Conservation (phyloP, 2,113 vertebrate species). For the Trichomycterus rosablanca region DNA sequence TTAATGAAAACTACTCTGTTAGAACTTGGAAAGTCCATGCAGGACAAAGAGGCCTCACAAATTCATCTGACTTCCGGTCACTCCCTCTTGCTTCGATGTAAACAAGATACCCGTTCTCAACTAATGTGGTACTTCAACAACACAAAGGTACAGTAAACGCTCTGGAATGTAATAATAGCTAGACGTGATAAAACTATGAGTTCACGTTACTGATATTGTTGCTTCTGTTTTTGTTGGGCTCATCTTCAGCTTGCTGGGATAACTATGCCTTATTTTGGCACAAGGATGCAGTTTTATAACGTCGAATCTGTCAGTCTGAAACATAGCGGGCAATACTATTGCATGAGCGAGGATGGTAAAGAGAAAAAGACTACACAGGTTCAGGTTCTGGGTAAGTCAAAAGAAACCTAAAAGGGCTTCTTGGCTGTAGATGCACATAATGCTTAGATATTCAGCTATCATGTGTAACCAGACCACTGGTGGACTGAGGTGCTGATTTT, state of each 20-base stretch:
- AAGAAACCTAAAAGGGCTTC: background rate
- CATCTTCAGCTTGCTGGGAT: conserved; percentile 48
- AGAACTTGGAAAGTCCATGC: too few species aligned
- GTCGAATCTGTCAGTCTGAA: conserved; percentile 43
- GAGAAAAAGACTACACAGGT: conserved; percentile 66
- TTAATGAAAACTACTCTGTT: too few species aligned
- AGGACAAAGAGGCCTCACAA: conserved; percentile 31
- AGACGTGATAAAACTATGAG: too few species aligned
- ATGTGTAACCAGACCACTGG: too few species aligned
- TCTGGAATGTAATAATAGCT: background rate
- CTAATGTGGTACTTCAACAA: conserved; percentile 29
- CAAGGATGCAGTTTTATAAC: conserved; percentile 14
- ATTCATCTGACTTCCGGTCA: conserved; percentile 48
- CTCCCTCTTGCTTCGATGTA: conserved; percentile 58
- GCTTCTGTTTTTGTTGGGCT: background rate
- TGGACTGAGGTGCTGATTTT: conserved; percentile 9
- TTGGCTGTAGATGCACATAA: background rate
- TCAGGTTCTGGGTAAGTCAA: conserved; percentile 70
- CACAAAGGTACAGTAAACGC: conserved; percentile 15
- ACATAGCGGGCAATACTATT: conserved; percentile 73
- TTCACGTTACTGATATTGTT: too few species aligned
- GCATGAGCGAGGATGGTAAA: conserved; percentile 53
- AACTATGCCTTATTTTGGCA: fast-evolving
- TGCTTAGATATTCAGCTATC: too few species aligned
- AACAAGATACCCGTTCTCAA: fast-evolving